Evolutionary conservation across 2,888 invertebrate genomes (phyloP).

Genomic region (Micoletzkya japonica): DNA sequence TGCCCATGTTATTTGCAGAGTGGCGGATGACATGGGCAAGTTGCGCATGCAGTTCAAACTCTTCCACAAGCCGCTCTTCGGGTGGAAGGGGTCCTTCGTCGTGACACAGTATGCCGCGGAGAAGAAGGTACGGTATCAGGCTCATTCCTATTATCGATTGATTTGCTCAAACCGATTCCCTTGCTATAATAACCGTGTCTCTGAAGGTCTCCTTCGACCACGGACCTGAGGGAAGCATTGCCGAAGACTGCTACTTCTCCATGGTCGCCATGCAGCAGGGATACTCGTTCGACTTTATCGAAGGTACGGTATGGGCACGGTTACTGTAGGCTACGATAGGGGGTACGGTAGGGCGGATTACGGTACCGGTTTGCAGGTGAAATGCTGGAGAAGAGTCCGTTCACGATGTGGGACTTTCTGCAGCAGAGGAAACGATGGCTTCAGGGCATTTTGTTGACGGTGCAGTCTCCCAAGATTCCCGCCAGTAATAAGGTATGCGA

Average conservation of each 20-base stretch:
- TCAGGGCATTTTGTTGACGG: constrained; percentile 68
- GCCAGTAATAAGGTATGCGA: constrained; percentile 56
- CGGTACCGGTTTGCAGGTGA: constrained; percentile 71
- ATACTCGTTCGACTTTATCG: constrained; percentile 89
- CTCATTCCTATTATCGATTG: too few species aligned
- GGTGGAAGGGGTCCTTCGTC: constrained; percentile 97
- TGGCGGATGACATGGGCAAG: constrained; percentile 97
- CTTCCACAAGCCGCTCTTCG: constrained; percentile 91
- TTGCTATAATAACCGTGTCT: too few species aligned
- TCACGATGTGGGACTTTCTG: constrained; percentile 89
- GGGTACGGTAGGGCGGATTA: background rate
- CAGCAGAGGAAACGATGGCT: constrained; percentile 96
- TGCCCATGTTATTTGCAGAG: constrained; percentile 80
- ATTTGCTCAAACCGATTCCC: too few species aligned
- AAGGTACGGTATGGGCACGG: constrained; percentile 68
- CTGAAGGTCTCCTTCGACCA: constrained; percentile 93
- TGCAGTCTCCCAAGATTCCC: constrained; percentile 64
- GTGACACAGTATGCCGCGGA: constrained; percentile 72
- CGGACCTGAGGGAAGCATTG: constrained; percentile 93
- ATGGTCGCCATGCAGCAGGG: constrained; percentile 90
- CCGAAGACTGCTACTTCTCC: constrained; percentile 94
- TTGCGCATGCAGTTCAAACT: constrained; percentile 85
- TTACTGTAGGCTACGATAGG: background rate
- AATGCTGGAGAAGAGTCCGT: constrained; percentile 98
- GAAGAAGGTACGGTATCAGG: too few species aligned